These are phyloP conservation scores for Heterotilapia buettikoferi DNA, from an alignment of 2,113 vertebrate species.

Conservation along the genomic window DNA sequence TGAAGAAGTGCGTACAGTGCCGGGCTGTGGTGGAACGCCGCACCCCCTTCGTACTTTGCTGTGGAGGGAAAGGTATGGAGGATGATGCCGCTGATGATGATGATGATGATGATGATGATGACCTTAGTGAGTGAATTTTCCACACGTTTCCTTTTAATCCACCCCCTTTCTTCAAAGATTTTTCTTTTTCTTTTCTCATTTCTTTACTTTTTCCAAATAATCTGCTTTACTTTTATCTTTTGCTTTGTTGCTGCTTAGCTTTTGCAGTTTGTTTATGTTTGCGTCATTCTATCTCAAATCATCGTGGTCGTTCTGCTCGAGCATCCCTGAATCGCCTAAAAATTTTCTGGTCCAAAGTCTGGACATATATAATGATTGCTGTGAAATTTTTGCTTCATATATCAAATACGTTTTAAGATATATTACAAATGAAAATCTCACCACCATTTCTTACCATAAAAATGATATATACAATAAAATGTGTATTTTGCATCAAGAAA, in stretches of 20 bases:
- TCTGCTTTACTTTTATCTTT: background rate
- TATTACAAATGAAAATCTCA: background rate
- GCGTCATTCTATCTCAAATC: background rate
- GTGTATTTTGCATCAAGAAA: background rate
- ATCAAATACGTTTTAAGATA: background rate
- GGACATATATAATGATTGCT: background rate
- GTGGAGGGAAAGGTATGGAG: constrained; percentile 95
- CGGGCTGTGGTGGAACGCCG: constrained; percentile 93
- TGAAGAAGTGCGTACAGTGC: constrained; percentile 99
- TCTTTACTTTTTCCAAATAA: background rate
- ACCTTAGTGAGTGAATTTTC: constrained; percentile 90
- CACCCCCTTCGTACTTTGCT: constrained; percentile 94
- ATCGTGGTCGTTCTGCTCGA: background rate
- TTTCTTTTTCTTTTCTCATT: background rate
- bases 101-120: constrained; percentile 83
- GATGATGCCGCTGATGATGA: constrained; percentile 86
- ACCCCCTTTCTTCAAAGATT: background rate
- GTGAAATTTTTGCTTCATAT: background rate
- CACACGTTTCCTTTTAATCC: constrained; percentile 75
- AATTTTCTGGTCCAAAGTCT: background rate
- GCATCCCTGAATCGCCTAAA: background rate
- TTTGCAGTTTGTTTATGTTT: constrained; percentile 16
- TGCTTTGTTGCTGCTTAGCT: constrained; percentile 20
- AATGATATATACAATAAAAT: background rate
- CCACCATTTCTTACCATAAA: background rate